Conservation (phyloP, 2,797 vertebrate genomes). For the Microctenopoma lineatum region DNA sequence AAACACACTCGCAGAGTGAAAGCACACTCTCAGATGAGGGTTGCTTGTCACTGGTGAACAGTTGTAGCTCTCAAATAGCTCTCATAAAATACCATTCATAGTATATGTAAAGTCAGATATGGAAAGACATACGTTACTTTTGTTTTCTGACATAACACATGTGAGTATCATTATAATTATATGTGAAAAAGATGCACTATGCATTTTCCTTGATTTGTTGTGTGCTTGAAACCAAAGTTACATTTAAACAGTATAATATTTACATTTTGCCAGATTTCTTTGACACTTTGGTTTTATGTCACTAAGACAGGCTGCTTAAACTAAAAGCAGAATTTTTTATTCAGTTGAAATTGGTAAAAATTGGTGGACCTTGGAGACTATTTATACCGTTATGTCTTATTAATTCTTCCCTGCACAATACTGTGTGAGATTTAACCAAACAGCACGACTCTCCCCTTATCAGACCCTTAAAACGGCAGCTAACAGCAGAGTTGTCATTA, state of each 20-base stretch:
- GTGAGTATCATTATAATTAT: no score
- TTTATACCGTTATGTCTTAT: constrained; percentile 73
- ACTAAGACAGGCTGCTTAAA: constrained; percentile 47
- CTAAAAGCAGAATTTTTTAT: constrained; percentile 53
- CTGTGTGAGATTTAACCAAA: constrained; percentile 61
- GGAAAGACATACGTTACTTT: constrained; percentile 83
- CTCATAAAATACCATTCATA: constrained; percentile 1
- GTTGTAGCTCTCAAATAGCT: constrained; percentile 1
- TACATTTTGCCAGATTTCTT: not conserved
- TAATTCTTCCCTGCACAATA: constrained; percentile 66
- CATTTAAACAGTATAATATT: not conserved
- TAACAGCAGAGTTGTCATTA: constrained; percentile 50
- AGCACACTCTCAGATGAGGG: no score
- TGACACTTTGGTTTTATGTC: constrained; percentile 15
- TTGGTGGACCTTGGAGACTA: constrained; percentile 57
- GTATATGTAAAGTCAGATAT: constrained; percentile 72
- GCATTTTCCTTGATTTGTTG: no score
- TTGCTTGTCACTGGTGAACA: not conserved
- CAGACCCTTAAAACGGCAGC: constrained; percentile 51
- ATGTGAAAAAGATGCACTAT: no score
- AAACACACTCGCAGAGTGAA: no score
- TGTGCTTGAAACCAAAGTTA: no score
- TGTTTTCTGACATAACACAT: not conserved
- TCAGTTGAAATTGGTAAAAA: constrained; percentile 24
- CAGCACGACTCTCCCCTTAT: constrained; percentile 59